A percentile compares a stretch with the other conserved stretches of the same genome.
phyloP scores from a whole-genome alignment of 1,140 invertebrate genomes.

The Sinella curviseta region DNA sequence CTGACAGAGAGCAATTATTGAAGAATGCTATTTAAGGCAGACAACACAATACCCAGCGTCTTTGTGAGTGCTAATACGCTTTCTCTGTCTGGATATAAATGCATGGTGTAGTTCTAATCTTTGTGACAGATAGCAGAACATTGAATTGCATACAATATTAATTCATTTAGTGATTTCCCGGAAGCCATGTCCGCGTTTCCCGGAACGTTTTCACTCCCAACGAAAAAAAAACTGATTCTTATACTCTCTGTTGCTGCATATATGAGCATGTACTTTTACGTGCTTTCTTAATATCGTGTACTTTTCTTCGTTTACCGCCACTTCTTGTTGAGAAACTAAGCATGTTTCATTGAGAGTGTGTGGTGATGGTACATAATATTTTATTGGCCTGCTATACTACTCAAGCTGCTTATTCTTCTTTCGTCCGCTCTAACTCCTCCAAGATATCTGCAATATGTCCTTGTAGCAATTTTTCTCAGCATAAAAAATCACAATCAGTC shows the following conservation, averaged over 20 bases:
- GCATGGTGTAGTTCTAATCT: too few species aligned
- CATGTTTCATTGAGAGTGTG: background rate
- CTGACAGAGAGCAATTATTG: constrained; percentile 1
- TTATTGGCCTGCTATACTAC: background rate
- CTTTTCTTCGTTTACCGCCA: too few species aligned
- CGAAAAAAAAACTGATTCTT: too few species aligned
- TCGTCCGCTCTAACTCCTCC: background rate
- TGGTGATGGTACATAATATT: background rate
- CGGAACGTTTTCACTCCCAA: too few species aligned
- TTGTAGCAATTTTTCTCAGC: constrained; percentile 24
- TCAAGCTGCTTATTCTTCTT: background rate
- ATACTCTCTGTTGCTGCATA: too few species aligned
- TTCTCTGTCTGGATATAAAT: too few species aligned
- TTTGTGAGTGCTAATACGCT: too few species aligned
- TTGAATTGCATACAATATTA: background rate
- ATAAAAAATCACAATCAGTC: constrained; percentile 27
- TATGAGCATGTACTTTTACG: too few species aligned
- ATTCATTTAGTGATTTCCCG: constrained; percentile 7
- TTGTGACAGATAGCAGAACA: constrained; percentile 1
- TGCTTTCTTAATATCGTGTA: too few species aligned
- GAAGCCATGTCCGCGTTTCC: too few species aligned
- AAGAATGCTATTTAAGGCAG: background rate
- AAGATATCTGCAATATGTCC: constrained; percentile 21
- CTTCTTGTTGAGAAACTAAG: too few species aligned
- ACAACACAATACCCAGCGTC: background rate